These are phyloP conservation scores for Cerceris ruficornis DNA, from an alignment of 2,888 invertebrate species.

Conservation along the genomic window DNA sequence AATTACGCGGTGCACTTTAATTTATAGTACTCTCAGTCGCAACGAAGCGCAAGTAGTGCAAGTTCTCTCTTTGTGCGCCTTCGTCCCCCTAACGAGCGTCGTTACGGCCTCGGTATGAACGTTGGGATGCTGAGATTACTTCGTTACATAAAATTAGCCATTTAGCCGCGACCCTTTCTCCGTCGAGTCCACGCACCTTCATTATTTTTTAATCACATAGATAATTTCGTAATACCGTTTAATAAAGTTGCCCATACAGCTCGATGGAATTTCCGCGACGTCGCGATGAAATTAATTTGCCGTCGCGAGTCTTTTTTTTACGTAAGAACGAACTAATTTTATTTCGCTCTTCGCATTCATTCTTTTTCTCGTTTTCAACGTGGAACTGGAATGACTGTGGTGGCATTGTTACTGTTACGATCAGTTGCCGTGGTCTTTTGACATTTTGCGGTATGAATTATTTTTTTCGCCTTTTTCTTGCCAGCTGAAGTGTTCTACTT, in stretches of 20 bases:
- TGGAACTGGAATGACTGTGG: too few relatives aligned
- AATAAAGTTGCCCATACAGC: neutral
- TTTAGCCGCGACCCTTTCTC: slow-evolving; percentile 29
- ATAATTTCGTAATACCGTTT: slow-evolving; percentile 22
- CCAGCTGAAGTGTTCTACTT: too few relatives aligned
- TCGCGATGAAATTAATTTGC: too few relatives aligned
- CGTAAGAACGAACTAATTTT: too few relatives aligned
- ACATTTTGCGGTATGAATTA: too few relatives aligned
- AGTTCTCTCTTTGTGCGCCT: slow-evolving; percentile 15
- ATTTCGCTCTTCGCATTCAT: too few relatives aligned
- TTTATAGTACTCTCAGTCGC: slow-evolving; percentile 1
- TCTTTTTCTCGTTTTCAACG: too few relatives aligned
- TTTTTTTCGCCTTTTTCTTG: too few relatives aligned
- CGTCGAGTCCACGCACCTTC: slow-evolving; percentile 35
- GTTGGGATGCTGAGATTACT: slow-evolving; percentile 32
- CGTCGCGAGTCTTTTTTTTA: too few relatives aligned
- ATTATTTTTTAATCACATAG: slow-evolving; percentile 43
- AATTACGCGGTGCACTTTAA: neutral
- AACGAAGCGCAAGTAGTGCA: slow-evolving; percentile 1
- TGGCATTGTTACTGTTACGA: too few relatives aligned
- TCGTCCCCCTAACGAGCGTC: slow-evolving; percentile 41
- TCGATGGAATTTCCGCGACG: too few relatives aligned
- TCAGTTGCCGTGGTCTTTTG: too few relatives aligned
- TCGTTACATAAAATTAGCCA: slow-evolving; percentile 59
- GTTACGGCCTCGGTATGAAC: slow-evolving; percentile 23